Conservation (phyloP, 2,113 vertebrate species). For the Tragelaphus buxtoni region DNA sequence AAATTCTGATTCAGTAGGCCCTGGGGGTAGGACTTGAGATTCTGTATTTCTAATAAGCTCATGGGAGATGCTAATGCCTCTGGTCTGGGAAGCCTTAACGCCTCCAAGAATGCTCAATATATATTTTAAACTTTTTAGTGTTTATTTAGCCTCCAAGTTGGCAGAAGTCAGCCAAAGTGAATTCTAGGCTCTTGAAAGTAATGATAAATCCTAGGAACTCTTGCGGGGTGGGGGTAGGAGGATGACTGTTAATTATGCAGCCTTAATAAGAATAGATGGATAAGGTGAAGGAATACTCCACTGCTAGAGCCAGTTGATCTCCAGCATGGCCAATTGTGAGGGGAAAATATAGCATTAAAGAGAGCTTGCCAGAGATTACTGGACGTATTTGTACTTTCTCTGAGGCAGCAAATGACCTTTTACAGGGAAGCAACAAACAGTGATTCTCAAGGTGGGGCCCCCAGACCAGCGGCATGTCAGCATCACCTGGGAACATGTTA, state of each 20-base stretch:
- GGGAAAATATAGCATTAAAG: not conserved
- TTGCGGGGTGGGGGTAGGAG: not conserved
- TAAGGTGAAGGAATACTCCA: not conserved
- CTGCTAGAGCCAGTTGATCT: not conserved
- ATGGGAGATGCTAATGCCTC: constrained; percentile 13
- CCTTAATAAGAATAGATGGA: not conserved
- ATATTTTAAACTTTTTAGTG: not conserved
- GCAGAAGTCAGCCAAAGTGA: constrained; percentile 16
- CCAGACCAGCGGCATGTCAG: not conserved
- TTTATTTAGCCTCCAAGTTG: constrained; percentile 14
- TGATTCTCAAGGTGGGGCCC: not conserved
- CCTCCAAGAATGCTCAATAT: constrained; percentile 45
- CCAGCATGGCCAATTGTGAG: not conserved
- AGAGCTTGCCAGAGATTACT: not conserved
- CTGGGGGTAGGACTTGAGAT: not conserved
- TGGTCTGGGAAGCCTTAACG: not conserved
- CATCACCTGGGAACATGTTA: not conserved
- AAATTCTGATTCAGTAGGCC: not conserved
- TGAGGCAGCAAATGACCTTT: not conserved
- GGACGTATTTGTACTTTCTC: not conserved
- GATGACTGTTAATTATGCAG: not conserved
- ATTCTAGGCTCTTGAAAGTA: constrained; percentile 37
- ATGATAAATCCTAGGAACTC: not conserved
- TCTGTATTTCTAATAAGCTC: not conserved
- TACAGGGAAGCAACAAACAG: not conserved